phyloP scores from a whole-genome alignment of 2,797 vertebrate species.

The Oophaga sylvatica region DNA sequence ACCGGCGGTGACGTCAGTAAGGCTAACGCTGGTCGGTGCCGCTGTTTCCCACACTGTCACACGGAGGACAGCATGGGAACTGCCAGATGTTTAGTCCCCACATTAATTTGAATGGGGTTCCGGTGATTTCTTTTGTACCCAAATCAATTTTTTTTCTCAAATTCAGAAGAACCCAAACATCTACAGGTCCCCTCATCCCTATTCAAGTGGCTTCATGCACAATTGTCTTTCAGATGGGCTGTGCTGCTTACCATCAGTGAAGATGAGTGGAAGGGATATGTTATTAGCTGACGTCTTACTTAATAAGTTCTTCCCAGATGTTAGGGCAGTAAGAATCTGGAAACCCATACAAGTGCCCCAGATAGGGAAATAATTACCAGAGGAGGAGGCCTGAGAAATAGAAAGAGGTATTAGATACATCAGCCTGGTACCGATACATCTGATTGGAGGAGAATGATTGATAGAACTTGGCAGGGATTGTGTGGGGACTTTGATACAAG shows the following conservation, averaged over 20 bases:
- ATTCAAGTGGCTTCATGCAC: neutral
- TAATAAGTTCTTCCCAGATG: slow-evolving; percentile 75
- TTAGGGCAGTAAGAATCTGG: slow-evolving; percentile 79
- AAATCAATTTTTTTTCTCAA: too few relatives aligned
- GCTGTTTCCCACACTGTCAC: too few relatives aligned
- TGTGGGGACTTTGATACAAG: too few relatives aligned
- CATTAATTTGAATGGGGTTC: too few relatives aligned
- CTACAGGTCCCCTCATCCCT: too few relatives aligned
- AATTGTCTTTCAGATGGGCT: neutral
- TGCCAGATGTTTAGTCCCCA: too few relatives aligned
- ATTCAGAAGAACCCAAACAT: too few relatives aligned
- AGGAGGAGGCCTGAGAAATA: slow-evolving; percentile 74
- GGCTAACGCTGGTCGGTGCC: too few relatives aligned
- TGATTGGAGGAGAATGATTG: neutral
- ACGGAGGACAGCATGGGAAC: too few relatives aligned
- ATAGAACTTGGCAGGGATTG: neutral
- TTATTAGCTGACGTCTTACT: slow-evolving; percentile 72
- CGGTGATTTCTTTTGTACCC: too few relatives aligned
- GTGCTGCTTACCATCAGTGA: slow-evolving; percentile 70
- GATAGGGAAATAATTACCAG: slow-evolving; percentile 79
- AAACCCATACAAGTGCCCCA: slow-evolving; percentile 85
- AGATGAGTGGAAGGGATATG: slow-evolving; percentile 75
- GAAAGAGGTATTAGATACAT: neutral
- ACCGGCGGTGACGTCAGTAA: too few relatives aligned
- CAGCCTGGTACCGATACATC: neutral